Percentiles rank a stretch among this genome's conserved stretches.
These are phyloP conservation scores for Zaprionus ornatus DNA, from an alignment of 1,140 invertebrate genomes.

Conservation along the genomic window DNA sequence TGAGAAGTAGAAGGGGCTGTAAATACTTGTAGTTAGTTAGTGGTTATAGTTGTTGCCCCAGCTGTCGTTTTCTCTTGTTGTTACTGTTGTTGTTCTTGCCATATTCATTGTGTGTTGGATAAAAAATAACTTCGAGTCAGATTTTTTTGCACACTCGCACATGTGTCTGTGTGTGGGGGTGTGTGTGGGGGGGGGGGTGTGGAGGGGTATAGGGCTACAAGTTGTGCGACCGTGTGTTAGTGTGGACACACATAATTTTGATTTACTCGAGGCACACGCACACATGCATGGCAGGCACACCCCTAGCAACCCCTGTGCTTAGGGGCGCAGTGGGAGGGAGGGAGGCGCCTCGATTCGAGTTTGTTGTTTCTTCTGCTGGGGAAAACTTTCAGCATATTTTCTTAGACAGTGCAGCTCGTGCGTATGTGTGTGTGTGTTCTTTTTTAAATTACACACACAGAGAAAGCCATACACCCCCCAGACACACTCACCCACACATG, in stretches of 20 bases:
- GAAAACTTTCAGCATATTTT: slow-evolving; percentile 71
- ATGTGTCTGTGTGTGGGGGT: not conserved
- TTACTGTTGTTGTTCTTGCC: slow-evolving; percentile 33
- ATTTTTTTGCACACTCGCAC: slow-evolving; percentile 13
- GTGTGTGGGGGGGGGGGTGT: not conserved
- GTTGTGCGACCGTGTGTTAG: slow-evolving; percentile 10
- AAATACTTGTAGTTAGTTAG: slow-evolving; percentile 42
- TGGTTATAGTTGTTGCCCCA: slow-evolving; percentile 13
- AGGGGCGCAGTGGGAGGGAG: not conserved
- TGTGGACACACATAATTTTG: slow-evolving; percentile 54
- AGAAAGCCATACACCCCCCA: slow-evolving; percentile 11
- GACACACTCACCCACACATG: slow-evolving; percentile 11
- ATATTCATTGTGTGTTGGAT: slow-evolving; percentile 38
- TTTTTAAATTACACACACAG: slow-evolving; percentile 56
- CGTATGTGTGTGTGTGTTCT: slow-evolving; percentile 17
- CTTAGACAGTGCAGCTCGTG: slow-evolving; percentile 49
- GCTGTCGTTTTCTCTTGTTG: slow-evolving; percentile 13
- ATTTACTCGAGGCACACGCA: slow-evolving; percentile 34
- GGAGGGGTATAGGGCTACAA: not conserved
- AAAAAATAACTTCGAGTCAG: slow-evolving; percentile 46
- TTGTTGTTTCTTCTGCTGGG: slow-evolving; percentile 46
- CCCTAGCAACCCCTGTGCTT: not conserved
- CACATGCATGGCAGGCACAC: not conserved
- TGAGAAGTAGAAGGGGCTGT: not conserved
- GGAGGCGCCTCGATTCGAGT: slow-evolving; percentile 44